Base-by-base conservation (phyloP, 2,113 vertebrate species). In the Taxidea taxus region DNA sequence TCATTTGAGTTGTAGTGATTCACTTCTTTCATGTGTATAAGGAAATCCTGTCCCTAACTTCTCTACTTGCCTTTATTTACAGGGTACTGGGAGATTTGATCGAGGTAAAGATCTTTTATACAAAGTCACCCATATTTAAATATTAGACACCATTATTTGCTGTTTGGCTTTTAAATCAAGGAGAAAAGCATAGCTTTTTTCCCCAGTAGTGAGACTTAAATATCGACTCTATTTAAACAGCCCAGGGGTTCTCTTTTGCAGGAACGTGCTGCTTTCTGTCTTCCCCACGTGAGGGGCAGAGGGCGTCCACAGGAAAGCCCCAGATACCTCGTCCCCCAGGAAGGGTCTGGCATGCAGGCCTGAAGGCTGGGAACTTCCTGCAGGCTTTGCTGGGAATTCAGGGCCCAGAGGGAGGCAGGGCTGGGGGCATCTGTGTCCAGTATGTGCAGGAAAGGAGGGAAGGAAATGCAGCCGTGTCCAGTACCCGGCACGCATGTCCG, bases 321-420 rank as follows among this genome's bases (percentile, higher is more conserved):
- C 31, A 4, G 58, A 58, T 11, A 0, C 31, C 60, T 56, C 0
- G 2, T 47, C n/a, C n/a, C 27, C 10, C 27, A 4, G 9, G 49
- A n/a, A 34, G 54, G n/a, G 37, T 25, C 56, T 47, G 66, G 49
- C 2, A 14, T 78, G 37, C 81, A 51, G 68, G n/a, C 7, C 0
- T 23, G 47, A 64, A 85, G 70, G 16, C 44, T 1, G 6, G 21
- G 83, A 47, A 29, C 82, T 88, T 49, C 21, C 44, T 51, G 9
- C 56, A 3, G 31, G 14, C 31, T 72, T 21, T 84, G 77, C 83
- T n/a, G 34, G 20, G 83, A 37, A 62, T 14, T 49, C 11, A 1
- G 15, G 60, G 54, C 5, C 39, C 83, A 39, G 20, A 27, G 37
- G 7, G 37, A 64, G 90, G 75, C 64, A 20, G 72, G 44, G 12